These are phyloP conservation scores for Zaprionus camerounensis DNA, from an alignment of 1,140 invertebrate genomes.

Conservation along the genomic window DNA sequence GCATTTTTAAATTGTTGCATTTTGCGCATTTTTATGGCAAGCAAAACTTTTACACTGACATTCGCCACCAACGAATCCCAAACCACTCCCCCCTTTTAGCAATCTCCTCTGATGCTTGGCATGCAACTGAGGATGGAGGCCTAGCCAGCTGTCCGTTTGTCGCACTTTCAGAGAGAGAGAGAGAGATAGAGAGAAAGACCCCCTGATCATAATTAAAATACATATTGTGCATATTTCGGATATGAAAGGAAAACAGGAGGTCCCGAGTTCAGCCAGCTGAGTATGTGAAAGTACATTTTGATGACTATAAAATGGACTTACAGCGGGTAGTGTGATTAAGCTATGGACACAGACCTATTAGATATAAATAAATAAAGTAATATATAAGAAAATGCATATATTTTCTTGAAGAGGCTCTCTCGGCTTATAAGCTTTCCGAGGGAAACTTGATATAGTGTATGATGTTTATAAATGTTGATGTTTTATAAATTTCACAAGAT, in stretches of 20 bases:
- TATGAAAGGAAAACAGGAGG: slow-evolving; percentile 33
- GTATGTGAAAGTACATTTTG: slow-evolving; percentile 21
- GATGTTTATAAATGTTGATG: no score
- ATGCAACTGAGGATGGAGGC: slow-evolving; percentile 34
- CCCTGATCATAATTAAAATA: slow-evolving; percentile 69
- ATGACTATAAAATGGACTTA: slow-evolving; percentile 8
- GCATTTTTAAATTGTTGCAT: slow-evolving; percentile 81
- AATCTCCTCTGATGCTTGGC: not conserved
- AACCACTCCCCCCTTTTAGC: not conserved
- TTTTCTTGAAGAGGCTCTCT: no score
- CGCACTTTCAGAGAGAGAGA: not conserved
- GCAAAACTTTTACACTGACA: slow-evolving; percentile 52
- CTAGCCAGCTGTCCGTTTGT: slow-evolving; percentile 36
- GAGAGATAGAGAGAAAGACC: not conserved
- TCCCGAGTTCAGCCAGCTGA: not conserved
- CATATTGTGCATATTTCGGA: slow-evolving; percentile 48
- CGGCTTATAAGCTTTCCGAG: no score
- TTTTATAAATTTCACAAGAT: no score
- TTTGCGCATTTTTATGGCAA: slow-evolving; percentile 80
- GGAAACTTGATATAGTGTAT: no score
- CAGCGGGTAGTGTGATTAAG: not conserved
- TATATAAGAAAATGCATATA: no score
- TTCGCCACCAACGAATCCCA: slow-evolving; percentile 30
- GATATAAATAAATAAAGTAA: no score
- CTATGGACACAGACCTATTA: not conserved